Evolutionary conservation across 2,113 vertebrate species (phyloP).

Genomic region (Elaphurus davidianus): DNA sequence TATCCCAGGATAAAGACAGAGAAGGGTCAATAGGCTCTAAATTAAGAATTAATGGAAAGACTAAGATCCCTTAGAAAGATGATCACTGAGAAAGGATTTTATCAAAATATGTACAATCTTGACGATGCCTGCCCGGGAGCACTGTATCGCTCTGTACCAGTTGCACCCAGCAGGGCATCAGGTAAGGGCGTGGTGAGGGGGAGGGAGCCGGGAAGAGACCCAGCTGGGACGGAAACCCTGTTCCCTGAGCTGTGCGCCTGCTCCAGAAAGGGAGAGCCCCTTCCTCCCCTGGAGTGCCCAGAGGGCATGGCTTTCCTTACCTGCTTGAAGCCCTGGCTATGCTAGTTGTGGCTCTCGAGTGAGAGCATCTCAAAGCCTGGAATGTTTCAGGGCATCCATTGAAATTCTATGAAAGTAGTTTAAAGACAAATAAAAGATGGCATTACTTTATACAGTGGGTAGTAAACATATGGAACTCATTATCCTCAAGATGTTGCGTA

Average conservation of each 20-base stretch:
- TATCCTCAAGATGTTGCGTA: constrained; percentile 75
- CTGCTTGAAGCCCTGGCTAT: neutral
- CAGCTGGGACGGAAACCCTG: neutral
- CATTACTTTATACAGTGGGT: constrained; percentile 74
- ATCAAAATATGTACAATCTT: neutral
- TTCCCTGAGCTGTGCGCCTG: neutral
- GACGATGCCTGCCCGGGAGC: neutral
- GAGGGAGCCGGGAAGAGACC: rapidly evolving
- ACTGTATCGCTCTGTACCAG: neutral
- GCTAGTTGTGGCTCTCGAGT: neutral
- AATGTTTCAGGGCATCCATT: constrained; percentile 49
- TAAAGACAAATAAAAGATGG: constrained; percentile 76
- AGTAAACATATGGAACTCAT: constrained; percentile 78
- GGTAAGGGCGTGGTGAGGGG: neutral
- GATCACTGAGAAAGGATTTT: neutral
- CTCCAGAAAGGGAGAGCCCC: neutral
- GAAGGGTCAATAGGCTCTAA: neutral
- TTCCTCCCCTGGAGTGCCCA: neutral
- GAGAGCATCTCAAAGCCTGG: constrained; percentile 14
- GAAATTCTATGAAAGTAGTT: constrained; percentile 68
- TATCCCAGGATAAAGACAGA: neutral
- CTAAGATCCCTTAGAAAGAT: neutral
- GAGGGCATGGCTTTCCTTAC: neutral
- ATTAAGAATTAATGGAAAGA: neutral
- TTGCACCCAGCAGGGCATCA: neutral